A percentile compares a stretch with the other conserved stretches of the same genome.
Evolutionary conservation across 2,888 invertebrate genomes (phyloP).

Genomic region (Leptinotarsa tumamoca): DNA sequence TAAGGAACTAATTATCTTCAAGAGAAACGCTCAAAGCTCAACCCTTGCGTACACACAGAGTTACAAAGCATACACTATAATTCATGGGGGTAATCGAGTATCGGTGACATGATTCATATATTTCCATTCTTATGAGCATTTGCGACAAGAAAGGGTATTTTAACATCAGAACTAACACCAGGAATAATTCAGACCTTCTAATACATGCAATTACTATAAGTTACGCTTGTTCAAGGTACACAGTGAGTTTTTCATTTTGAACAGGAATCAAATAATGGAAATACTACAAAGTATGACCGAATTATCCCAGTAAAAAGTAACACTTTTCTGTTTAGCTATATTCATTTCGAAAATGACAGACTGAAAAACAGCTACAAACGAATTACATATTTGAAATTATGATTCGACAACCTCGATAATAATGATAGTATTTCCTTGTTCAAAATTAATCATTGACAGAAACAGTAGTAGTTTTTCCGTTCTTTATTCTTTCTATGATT

Average conservation of each 20-base stretch:
- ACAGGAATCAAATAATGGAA: no score
- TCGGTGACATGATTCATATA: slow-evolving; percentile 16
- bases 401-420: no score
- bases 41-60: slow-evolving; percentile 24
- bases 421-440: no score
- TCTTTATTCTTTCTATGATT: no score
- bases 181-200: slow-evolving; percentile 3
- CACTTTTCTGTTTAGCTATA: no score
- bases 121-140: slow-evolving; percentile 6
- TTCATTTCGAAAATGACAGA: no score
- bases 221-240: not conserved
- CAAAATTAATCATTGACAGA: no score
- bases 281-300: no score
- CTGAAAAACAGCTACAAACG: no score
- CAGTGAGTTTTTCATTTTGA: not conserved
- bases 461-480: no score
- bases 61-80: slow-evolving; percentile 23
- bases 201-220: not conserved
- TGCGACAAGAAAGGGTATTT: slow-evolving; percentile 17
- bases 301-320: no score
- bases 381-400: no score
- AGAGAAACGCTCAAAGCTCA: slow-evolving; percentile 10
- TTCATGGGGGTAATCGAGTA: slow-evolving; percentile 9
- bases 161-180: not conserved
- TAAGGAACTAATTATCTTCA: not conserved